Base-by-base conservation (phyloP, 1,140 invertebrate genomes). In the Conus betulinus region DNA sequence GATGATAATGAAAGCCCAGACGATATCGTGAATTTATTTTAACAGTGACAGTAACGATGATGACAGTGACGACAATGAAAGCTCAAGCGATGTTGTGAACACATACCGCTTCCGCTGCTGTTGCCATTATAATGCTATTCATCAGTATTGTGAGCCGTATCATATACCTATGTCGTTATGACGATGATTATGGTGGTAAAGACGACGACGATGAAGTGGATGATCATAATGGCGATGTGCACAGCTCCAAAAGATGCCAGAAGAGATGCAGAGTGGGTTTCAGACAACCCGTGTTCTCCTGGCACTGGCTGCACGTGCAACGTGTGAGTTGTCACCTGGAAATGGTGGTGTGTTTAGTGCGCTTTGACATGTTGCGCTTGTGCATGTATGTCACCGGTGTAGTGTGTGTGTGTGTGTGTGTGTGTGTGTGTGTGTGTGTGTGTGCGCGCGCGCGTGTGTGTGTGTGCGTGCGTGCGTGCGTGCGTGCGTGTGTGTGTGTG, bases 251-350 rank as follows among this genome's bases (percentile, higher is more conserved):
- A 90, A 85, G 51, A 93, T 94, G 93, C 93, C 93, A 78, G 57
- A 55, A 53, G 87, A 90, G 11, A 63, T 93, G 11, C 85, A 93
- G 55, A 90, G 90, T 89, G 93, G 93, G 4, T 93, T 94, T 67
- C 93, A 94, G 88, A 88, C 89, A 25, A 89, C 89, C 89, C 5
- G 88, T 39, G 57, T 15, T n/a, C 17, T 90, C 91, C 4, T 94
- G 93, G 93, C 91, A 94, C 76, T 93, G 93, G 92, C 90, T 93
- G 51, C 88, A 91, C 76, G 91, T 93, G 10, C 93, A 94, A 63
- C 89, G 92, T 92, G 93, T 93, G 81, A 85, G 84, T 71, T 13
- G 20, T 60, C 57, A 60, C 39, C 15, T 60, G 15, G 8, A 8
- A 60, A 60, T 60, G 57, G 13, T 7, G 6, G 57, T 60, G 57